Conservation (phyloP, 2,888 invertebrate genomes). For the Eurois occulta region DNA sequence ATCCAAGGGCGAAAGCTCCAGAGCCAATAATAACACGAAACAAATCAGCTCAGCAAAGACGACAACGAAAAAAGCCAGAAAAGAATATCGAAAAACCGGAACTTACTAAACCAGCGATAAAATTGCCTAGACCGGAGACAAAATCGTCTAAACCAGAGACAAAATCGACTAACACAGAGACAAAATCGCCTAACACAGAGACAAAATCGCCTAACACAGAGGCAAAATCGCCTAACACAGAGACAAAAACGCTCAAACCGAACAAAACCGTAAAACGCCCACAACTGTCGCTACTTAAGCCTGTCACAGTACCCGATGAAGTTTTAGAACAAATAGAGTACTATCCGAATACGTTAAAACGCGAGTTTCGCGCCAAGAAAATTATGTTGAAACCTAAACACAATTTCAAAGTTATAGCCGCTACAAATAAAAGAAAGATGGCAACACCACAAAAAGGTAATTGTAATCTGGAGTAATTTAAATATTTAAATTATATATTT, state of each 20-base stretch:
- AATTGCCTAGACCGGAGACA: slow-evolving; percentile 49
- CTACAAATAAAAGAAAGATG: slow-evolving; percentile 79
- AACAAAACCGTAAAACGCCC: slow-evolving; percentile 33
- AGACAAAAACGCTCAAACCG: slow-evolving; percentile 48
- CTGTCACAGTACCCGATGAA: slow-evolving; percentile 14
- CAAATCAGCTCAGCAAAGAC: slow-evolving; percentile 73
- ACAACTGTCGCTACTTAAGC: slow-evolving; percentile 54
- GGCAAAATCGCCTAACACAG: slow-evolving; percentile 30
- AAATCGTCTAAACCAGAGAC: slow-evolving; percentile 48
- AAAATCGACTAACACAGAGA: slow-evolving; percentile 33
- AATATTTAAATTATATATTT: neutral
- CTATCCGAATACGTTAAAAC: slow-evolving; percentile 77
- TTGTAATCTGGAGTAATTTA: neutral
- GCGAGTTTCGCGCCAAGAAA: slow-evolving; percentile 70
- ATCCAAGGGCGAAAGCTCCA: slow-evolving; percentile 27
- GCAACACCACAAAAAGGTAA: slow-evolving; percentile 75
- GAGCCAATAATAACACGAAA: slow-evolving; percentile 76
- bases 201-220: slow-evolving; percentile 47
- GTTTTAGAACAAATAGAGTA: slow-evolving; percentile 70
- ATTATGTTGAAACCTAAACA: slow-evolving; percentile 76
- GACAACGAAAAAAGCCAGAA: slow-evolving; percentile 54
- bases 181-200: slow-evolving; percentile 53
- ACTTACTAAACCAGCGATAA: slow-evolving; percentile 53
- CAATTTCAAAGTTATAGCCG: slow-evolving; percentile 74
- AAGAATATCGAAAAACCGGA: slow-evolving; percentile 47